Evolutionary conservation across 2,113 vertebrate genomes (phyloP), one percentile per base, ranked within the genome.

Genomic region (Heterochromis multidens): DNA sequence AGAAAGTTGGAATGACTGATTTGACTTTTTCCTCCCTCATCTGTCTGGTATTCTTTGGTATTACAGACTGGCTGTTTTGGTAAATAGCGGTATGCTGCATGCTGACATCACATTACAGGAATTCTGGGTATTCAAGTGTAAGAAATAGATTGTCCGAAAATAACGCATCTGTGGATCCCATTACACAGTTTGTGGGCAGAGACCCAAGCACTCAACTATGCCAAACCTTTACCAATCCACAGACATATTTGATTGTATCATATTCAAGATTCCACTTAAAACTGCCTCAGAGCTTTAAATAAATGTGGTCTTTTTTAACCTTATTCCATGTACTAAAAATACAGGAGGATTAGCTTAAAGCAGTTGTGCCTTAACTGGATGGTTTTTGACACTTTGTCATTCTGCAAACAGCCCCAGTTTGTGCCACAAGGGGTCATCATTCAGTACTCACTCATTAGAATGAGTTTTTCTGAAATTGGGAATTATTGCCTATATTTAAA

Each of bases 71-170:
- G 59, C 65, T 81, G 76, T 23, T 85, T 87, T 65, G 87, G 91
- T 84, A 77, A 83, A 91, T 77, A 60, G 29, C 21, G 25, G 19
- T 29, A 63, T 25, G 61, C 46, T 70, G 57, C 78, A 54, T 12
- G 56, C 78, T 92, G 87, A 92, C 88, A 92, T 89, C 89, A 92
- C 61, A 13, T 74, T 17, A 23, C 14, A 79, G 79, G 76, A 86
- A 92, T 88, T 80, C 40, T 61, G 80, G 40, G 60, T 81, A 91
- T 88, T 92, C 21, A 29, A 76, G 65, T 59, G 60, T 31, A 58
- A 57, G 70, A 58, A 87, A 77, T 79, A 87, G 81, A 70, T 82
- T 14, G 1, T 9, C 60, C 77, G 2, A 72, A 86, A 88, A 84
- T 79, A 81, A 87, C 67, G 5, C 67, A 3, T 74, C 2, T 74